A percentile compares a stretch with the other conserved stretches of the same genome.
Evolutionary conservation across 2,888 invertebrate species (phyloP).

Genomic region (Phorcus lineatus): DNA sequence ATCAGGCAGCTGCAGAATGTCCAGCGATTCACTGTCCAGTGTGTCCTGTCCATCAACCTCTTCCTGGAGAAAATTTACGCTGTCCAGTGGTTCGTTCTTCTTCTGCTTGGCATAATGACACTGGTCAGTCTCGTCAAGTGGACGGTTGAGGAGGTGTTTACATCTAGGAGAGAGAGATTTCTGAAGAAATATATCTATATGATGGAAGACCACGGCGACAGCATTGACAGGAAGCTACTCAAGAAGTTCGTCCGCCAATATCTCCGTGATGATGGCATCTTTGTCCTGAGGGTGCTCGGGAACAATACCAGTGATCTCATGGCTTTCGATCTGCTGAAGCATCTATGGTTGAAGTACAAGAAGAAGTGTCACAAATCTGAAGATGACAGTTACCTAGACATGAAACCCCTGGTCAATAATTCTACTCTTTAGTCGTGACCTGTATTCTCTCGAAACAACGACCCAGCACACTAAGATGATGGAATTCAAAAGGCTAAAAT

Average conservation of each 20-base stretch:
- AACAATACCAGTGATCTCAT: neutral
- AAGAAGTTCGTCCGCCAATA: slow-evolving; percentile 35
- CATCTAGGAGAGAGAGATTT: neutral
- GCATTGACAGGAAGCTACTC: slow-evolving; percentile 45
- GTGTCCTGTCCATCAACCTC: slow-evolving; percentile 59
- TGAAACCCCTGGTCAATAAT: neutral
- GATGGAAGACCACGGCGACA: slow-evolving; percentile 40
- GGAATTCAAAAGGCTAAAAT: too few species aligned
- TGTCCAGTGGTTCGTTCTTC: slow-evolving; percentile 61
- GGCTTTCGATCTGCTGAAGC: neutral
- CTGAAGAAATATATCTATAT: slow-evolving; percentile 10
- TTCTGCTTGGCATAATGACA: slow-evolving; percentile 52
- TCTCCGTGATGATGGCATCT: slow-evolving; percentile 18
- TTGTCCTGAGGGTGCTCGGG: neutral
- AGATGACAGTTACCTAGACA: neutral
- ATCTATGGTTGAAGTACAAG: neutral
- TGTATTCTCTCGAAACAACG: too few species aligned
- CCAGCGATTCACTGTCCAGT: slow-evolving; percentile 59
- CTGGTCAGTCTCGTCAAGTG: neutral
- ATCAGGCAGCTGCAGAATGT: slow-evolving; percentile 62
- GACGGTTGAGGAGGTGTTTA: neutral
- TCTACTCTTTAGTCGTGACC: neutral
- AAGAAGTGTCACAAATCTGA: neutral
- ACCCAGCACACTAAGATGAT: too few species aligned
- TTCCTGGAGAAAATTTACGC: slow-evolving; percentile 64